Evolutionary conservation across 2,113 vertebrate species (phyloP).

Genomic region (Cephalopholis sonnerati): DNA sequence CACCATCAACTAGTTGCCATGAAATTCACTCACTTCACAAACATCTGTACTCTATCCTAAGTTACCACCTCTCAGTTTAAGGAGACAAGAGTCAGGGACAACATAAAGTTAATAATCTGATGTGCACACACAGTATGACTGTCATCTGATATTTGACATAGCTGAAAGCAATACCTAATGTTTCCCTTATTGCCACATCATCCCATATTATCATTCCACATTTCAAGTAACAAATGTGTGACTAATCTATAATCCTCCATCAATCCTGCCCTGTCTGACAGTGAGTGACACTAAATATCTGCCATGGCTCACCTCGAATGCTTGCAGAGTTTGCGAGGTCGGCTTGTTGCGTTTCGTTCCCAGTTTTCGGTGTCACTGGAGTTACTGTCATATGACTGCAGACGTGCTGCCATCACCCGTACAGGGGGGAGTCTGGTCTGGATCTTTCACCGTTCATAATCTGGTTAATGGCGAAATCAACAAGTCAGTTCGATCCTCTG

Average conservation of each 20-base stretch:
- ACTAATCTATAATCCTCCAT: no score
- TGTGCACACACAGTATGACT: no score
- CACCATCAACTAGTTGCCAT: no score
- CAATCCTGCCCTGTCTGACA: background rate
- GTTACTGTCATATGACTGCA: conserved; percentile 96
- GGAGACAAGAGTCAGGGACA: background rate
- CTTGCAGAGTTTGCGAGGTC: conserved; percentile 94
- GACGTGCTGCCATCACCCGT: conserved; percentile 93
- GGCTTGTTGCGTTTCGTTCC: conserved; percentile 91
- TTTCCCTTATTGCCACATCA: background rate
- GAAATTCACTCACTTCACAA: background rate
- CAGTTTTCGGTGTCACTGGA: conserved; percentile 95
- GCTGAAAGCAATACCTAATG: background rate
- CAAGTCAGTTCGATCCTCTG: conserved; percentile 46
- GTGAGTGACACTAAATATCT: background rate
- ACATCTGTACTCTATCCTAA: background rate
- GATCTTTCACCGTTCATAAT: conserved; percentile 90
- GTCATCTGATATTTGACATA: background rate
- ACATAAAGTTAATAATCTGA: background rate
- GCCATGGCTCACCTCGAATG: conserved; percentile 90
- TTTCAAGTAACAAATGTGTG: background rate
- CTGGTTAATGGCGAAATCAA: conserved; percentile 76
- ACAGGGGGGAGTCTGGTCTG: conserved; percentile 70
- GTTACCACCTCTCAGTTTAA: background rate
- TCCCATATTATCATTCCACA: background rate